A percentile compares a stretch with the other conserved stretches of the same genome.
These are phyloP conservation scores for Eulemur mongoz DNA, from an alignment of 2,797 vertebrate genomes.

Conservation along the genomic window DNA sequence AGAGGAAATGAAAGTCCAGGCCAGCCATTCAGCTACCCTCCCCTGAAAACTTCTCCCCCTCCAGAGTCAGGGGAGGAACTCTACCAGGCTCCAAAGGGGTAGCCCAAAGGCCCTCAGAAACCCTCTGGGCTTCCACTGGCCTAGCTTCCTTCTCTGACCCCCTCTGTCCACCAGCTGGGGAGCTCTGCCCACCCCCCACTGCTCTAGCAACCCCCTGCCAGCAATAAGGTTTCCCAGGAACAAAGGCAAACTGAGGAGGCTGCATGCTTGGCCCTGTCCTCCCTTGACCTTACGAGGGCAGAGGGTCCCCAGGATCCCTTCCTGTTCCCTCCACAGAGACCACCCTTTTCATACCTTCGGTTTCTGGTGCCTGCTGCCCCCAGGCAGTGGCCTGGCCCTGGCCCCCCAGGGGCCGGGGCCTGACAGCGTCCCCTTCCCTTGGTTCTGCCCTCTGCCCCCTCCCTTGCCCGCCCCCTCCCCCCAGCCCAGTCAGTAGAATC, in stretches of 20 bases:
- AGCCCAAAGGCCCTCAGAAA: neutral
- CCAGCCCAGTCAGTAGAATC: conserved; percentile 72
- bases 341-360: conserved; percentile 71
- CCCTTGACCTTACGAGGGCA: conserved; percentile 53
- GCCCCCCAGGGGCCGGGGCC: conserved; percentile 76
- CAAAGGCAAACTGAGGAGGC: conserved; percentile 40
- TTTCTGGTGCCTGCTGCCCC: conserved; percentile 69
- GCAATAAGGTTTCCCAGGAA: conserved; percentile 41
- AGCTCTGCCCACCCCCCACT: neutral
- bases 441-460: conserved; percentile 77
- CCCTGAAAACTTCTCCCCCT: conserved; percentile 24
- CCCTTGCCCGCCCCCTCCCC: conserved; percentile 65
- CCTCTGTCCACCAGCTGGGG: neutral
- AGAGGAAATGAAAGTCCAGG: conserved; percentile 75
- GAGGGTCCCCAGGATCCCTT: conserved; percentile 50
- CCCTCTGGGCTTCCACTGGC: neutral
- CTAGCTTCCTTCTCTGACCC: neutral
- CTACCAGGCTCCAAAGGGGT: neutral
- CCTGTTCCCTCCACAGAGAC: neutral
- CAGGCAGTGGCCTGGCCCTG: conserved; percentile 76
- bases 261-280: conserved; percentile 46
- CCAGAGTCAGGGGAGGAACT: neutral
- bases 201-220: neutral
- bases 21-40: neutral
- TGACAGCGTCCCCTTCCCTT: conserved; percentile 73